Conservation (phyloP, 2,888 invertebrate species). For the Geophilus truncorum region DNA sequence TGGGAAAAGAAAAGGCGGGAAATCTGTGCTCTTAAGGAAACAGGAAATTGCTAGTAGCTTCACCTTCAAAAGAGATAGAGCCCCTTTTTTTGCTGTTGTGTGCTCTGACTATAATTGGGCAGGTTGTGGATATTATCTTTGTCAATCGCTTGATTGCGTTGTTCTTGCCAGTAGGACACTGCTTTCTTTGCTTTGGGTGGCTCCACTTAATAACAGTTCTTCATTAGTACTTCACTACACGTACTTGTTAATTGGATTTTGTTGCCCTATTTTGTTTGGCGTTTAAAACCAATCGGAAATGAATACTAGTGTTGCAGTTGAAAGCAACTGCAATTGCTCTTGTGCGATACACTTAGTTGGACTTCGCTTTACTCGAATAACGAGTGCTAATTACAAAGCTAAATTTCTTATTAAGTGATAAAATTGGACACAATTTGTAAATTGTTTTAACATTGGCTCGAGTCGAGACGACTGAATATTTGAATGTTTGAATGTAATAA, state of each 20-base stretch:
- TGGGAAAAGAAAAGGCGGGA: background rate
- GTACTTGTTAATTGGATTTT: background rate
- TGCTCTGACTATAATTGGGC: background rate
- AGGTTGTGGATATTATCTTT: slow-evolving; percentile 22
- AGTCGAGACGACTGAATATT: no score
- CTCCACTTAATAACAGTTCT: background rate
- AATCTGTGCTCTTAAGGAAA: background rate
- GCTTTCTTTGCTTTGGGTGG: background rate
- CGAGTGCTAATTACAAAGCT: background rate
- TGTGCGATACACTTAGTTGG: background rate
- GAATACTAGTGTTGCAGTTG: background rate
- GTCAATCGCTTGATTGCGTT: slow-evolving; percentile 16
- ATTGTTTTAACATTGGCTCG: no score
- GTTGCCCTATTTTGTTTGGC: background rate
- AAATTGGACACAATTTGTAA: no score
- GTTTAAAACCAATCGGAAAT: background rate
- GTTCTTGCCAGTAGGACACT: background rate
- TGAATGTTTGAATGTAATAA: no score
- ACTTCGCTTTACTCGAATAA: background rate
- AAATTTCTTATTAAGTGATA: no score
- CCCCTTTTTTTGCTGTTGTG: background rate
- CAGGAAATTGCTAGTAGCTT: slow-evolving; percentile 15
- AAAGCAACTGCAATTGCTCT: background rate
- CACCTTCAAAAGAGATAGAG: slow-evolving; percentile 6
- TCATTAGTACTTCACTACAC: background rate